Percentiles rank a stretch among this genome's conserved stretches.
Conservation (phyloP, 2,888 invertebrate genomes). For the Baronia brevicornis region DNA sequence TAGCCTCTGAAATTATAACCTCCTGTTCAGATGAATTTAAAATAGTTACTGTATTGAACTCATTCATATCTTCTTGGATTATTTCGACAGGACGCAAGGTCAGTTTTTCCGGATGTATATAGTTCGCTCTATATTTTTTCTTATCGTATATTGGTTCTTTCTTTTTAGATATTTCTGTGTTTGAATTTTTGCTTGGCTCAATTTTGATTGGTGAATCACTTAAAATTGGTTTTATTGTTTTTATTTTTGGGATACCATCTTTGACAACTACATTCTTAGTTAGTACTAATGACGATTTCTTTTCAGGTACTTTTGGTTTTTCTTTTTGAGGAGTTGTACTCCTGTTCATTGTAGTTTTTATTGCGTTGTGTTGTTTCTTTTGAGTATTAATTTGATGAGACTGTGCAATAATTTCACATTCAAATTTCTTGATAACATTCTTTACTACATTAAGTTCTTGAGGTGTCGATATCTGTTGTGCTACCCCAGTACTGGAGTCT, state of each 20-base stretch:
- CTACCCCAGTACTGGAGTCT: slow-evolving; percentile 21
- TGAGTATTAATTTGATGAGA: slow-evolving; percentile 40
- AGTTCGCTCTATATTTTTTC: slow-evolving; percentile 64
- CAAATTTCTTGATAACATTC: slow-evolving; percentile 66
- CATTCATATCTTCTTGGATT: slow-evolving; percentile 59
- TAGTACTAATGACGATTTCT: slow-evolving; percentile 70
- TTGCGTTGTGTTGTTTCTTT: slow-evolving; percentile 55
- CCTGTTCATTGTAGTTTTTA: slow-evolving; percentile 34
- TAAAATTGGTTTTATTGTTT: slow-evolving; percentile 48
- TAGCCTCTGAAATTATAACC: slow-evolving; percentile 14
- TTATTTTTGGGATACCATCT: slow-evolving; percentile 71
- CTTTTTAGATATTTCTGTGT: slow-evolving; percentile 32
- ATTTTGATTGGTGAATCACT: slow-evolving; percentile 32
- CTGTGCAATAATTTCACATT: slow-evolving; percentile 63
- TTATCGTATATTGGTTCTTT: slow-evolving; percentile 60
- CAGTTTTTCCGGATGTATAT: slow-evolving; percentile 62
- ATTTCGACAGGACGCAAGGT: slow-evolving; percentile 63
- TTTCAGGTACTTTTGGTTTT: slow-evolving; percentile 78
- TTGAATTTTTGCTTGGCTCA: slow-evolving; percentile 22
- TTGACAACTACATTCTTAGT: slow-evolving; percentile 71
- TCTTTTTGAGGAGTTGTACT: slow-evolving; percentile 47
- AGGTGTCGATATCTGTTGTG: slow-evolving; percentile 25
- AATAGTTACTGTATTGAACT: slow-evolving; percentile 28
- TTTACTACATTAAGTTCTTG: slow-evolving; percentile 51
- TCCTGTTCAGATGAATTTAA: slow-evolving; percentile 18